Base-by-base conservation (phyloP, 2,888 invertebrate species). In the Melanargia galathea region DNA sequence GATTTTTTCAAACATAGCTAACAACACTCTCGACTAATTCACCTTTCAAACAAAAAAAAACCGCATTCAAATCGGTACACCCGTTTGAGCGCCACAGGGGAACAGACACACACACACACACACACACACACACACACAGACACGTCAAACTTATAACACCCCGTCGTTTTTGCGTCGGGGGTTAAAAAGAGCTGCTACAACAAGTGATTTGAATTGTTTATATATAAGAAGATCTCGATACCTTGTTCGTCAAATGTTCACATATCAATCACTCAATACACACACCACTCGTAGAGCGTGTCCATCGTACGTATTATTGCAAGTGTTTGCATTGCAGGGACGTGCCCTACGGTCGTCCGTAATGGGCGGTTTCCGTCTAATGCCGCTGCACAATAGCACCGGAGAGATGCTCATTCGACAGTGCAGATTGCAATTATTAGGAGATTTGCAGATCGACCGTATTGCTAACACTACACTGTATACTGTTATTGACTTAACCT, bases 311-410 rank as follows among this genome's bases (percentile, higher is more conserved):
- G 58, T 73, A 71, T 75, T 72, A 73, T 71, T 60, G 65, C 69
- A 74, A 73, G 76, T 76, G 78, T 74, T 74, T 75, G 73, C 72
- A 74, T 72, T 73, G 71, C 71, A 67, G 71, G 70, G 66, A 65
- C 66, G 67, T 63, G 65, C 66, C 67, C 69, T 67, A 71, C 22
- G 20, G 33, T 35, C 35, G 52, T 20, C 33, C 11, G 33, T 78
- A 78, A 79, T 79, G 67, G 75, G 68, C 73, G 70, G 75, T 74
- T 78, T 81, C 80, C 80, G 79, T 73, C 73, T 71, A 73, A 75
- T 72, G 72, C 68, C 70, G 58, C 49, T 57, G 69, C 70, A 79
- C 79, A 78, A 78, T 78, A 70, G 71, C 69, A 71, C 64, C 70
- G 73, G 67, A 65, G 67, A 72, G 70, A 75, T 75, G 75, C 77